phyloP scores from a whole-genome alignment of 1,140 invertebrate genomes.

The Copidosoma floridanum region DNA sequence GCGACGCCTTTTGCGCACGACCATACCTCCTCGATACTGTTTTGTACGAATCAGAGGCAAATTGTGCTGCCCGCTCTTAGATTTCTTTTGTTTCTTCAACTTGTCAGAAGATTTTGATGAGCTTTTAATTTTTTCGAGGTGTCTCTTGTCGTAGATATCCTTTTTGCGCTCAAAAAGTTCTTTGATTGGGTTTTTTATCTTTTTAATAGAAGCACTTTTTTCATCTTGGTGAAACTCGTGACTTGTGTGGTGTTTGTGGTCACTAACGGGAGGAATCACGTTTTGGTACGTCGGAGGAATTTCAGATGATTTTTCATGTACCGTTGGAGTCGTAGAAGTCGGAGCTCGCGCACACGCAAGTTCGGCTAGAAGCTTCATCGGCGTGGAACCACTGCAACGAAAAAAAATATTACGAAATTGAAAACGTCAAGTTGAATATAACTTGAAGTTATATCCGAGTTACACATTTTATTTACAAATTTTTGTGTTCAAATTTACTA shows the following conservation, averaged over 20 bases:
- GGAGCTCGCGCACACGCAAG: constrained; percentile 52
- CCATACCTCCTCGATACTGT: constrained; percentile 38
- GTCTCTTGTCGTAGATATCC: constrained; percentile 47
- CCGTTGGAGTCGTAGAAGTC: constrained; percentile 34
- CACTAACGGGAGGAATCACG: constrained; percentile 6
- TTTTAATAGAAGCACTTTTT: constrained; percentile 38
- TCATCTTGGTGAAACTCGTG: background rate
- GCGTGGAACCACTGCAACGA: constrained; percentile 37
- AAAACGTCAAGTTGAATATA: too few relatives aligned
- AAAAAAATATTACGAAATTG: too few relatives aligned
- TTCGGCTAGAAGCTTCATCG: constrained; percentile 55
- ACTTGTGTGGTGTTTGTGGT: constrained; percentile 5
- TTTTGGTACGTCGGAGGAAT: constrained; percentile 16
- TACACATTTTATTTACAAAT: too few relatives aligned
- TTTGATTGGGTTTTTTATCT: constrained; percentile 49
- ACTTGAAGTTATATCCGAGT: too few relatives aligned
- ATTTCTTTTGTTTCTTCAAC: constrained; percentile 40
- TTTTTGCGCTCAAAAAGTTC: constrained; percentile 54
- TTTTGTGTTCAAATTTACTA: too few relatives aligned
- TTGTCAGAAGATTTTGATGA: constrained; percentile 20
- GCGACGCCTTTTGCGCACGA: constrained; percentile 47
- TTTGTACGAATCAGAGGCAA: constrained; percentile 47
- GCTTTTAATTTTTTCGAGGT: constrained; percentile 12
- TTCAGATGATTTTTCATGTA: constrained; percentile 11
- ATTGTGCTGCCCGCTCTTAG: constrained; percentile 31